Evolutionary conservation across 1,140 invertebrate species (phyloP).

Genomic region (Tetragonula clypearis): DNA sequence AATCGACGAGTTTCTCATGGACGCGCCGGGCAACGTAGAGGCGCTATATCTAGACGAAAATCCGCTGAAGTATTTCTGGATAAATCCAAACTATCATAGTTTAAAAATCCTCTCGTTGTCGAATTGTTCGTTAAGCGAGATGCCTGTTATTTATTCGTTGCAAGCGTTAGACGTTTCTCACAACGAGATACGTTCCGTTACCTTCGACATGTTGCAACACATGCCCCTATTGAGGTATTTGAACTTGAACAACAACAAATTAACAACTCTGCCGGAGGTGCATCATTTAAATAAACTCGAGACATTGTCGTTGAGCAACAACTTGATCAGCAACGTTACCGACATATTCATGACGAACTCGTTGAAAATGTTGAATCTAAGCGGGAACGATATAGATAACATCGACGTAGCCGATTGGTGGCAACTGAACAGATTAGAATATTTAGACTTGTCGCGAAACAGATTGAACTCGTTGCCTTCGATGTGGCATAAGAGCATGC

Average conservation of each 20-base stretch:
- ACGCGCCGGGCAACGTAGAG: neutral
- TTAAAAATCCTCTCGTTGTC: slow-evolving; percentile 17
- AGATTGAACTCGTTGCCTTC: neutral
- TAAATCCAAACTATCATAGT: neutral
- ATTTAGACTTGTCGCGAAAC: slow-evolving; percentile 49
- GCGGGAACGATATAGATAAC: slow-evolving; percentile 16
- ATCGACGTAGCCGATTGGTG: neutral
- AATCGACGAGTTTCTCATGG: neutral
- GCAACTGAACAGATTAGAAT: neutral
- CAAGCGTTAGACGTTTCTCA: slow-evolving; percentile 16
- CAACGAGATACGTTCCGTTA: neutral
- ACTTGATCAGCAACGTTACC: slow-evolving; percentile 13
- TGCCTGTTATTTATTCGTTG: neutral
- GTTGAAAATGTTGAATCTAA: slow-evolving; percentile 34
- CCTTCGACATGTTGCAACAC: neutral
- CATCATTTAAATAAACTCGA: neutral
- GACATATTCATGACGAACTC: fast-evolving
- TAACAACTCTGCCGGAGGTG: neutral
- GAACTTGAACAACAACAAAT: slow-evolving; percentile 35
- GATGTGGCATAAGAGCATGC: neutral
- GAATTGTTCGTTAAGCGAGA: neutral
- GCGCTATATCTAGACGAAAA: slow-evolving; percentile 24
- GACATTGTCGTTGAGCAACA: slow-evolving; percentile 33
- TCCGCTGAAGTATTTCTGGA: neutral
- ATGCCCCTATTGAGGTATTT: neutral